Evolutionary conservation across 2,113 vertebrate species (phyloP), one percentile per base, ranked within the genome.

Genomic region (Geothlypis trichas): DNA sequence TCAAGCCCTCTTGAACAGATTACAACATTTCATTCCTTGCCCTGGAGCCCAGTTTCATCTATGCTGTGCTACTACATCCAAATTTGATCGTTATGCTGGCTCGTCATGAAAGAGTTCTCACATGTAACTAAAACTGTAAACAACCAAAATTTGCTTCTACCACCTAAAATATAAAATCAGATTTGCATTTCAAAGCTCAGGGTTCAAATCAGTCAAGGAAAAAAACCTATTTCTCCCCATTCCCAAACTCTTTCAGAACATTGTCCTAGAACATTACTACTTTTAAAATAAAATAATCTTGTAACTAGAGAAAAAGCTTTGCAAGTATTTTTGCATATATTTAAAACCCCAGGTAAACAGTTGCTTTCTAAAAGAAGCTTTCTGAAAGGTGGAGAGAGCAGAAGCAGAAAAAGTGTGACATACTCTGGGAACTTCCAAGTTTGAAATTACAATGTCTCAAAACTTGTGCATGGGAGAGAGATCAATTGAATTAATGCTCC

Each of bases 201-300:
- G 19, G 27, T 85, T 76, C 23, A 76, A 79, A 73, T 41, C 46
- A 77, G 13, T 14, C 49, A 68, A 15, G 13, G 41, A 14, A 58
- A 81, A 84, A 90, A 90, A 7, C 13, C 2, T 17, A 58, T 28
- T 78, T 18, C 5, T 87, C 27, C 39, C 11, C 31, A 39, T 65
- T 78, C 49, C 22, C 21, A 75, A 79, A 58, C 1, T 66, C 15
- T 41, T 94, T 87, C 27, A 79, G 47, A 42, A 33, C 4, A 15
- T 35, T 41, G 2, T 76, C 22, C 35, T 73, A 79, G 18, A 73
- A 94, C 18, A 76, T 30, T 30, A 69, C 3, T 42, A 69, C 16
- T 31, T 75, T 87, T 82, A 54, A 84, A 80, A 66, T 79, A 57
- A 66, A 44, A 88, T 88, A 46, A 66, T 52, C 30, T 69, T 68